Percentiles rank a stretch among this genome's conserved stretches.
Conservation (phyloP, 92 coral and sea anemone genomes). For the Porites lobata region DNA sequence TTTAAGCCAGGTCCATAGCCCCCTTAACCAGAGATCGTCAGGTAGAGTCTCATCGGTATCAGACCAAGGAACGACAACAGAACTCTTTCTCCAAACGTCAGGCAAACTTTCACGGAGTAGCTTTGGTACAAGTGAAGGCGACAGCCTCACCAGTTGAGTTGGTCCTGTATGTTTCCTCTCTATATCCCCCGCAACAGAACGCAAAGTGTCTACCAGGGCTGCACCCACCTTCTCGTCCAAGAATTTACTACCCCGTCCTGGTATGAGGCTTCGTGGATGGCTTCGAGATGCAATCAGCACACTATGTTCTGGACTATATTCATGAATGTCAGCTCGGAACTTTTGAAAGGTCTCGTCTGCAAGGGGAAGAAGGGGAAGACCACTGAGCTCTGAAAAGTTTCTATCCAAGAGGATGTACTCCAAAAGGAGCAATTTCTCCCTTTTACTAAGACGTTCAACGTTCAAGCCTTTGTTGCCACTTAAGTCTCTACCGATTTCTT, state of each 20-base stretch:
- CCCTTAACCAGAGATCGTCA: constrained; percentile 81
- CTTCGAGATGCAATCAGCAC: constrained; percentile 76
- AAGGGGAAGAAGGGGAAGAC: constrained; percentile 92
- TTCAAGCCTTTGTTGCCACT: not conserved
- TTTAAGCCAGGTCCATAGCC: constrained; percentile 93
- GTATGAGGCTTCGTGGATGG: constrained; percentile 79
- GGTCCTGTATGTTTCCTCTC: constrained; percentile 57
- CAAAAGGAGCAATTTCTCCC: constrained; percentile 77
- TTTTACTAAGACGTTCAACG: constrained; percentile 48
- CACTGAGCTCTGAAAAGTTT: constrained; percentile 69
- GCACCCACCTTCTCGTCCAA: constrained; percentile 74
- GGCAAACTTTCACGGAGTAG: constrained; percentile 81
- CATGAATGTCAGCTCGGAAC: constrained; percentile 70
- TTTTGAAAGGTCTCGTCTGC: constrained; percentile 78
- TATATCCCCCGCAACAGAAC: constrained; percentile 65
- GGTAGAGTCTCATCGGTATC: constrained; percentile 69
- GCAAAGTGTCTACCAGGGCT: constrained; percentile 66
- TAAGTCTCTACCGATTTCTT: not conserved
- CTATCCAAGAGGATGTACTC: constrained; percentile 86
- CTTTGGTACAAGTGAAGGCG: constrained; percentile 81
- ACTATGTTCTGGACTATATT: constrained; percentile 59
- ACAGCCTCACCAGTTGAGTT: constrained; percentile 82
- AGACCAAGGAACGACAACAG: constrained; percentile 86
- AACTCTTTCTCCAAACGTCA: constrained; percentile 75
- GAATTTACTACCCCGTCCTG: constrained; percentile 77